Evolutionary conservation across 1,140 invertebrate genomes (phyloP), one percentile per base, ranked within the genome.

Genomic region (Dufourea novaeangliae): DNA sequence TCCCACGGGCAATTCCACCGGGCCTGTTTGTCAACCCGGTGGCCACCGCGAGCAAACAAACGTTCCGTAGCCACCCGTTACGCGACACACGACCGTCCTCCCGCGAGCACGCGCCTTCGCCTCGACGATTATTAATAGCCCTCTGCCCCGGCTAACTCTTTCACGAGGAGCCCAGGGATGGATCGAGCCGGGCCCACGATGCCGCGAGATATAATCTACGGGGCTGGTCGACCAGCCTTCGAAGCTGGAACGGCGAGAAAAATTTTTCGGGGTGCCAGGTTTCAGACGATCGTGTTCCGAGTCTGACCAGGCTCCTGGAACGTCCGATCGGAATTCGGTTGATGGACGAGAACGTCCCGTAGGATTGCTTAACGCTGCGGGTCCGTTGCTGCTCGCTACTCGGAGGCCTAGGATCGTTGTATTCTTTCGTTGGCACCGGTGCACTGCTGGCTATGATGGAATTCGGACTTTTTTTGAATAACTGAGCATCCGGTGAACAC

Each of bases 11-110:
- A 50, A 61, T 66, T 63, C 39, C 25, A 27, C 3, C 46, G 17
- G n/a, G 5, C 54, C 56, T 88, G 86, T 90, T 90, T 89, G 89
- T 90, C 89, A 90, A 90, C 87, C 80, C 62, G 77, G 79, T 86
- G 82, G 83, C 84, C 74, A 77, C 74, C 80, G 71, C 39, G 82
- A 74, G 57, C 84, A 90, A 90, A 90, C 88, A 89, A 89, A 89
- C 86, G 79, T 87, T 79, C 71, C 61, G 41, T 74, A 17, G 83
- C 82, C 82, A 88, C 78, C 70, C 84, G 84, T 82, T 86, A 84
- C 75, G 77, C 82, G 86, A 87, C 88, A 86, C 80, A 79, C 79
- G 73, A 83, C 78, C 78, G 78, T 82, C 68, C 76, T 14, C 66
- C 46, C 39, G 57, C 37, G 57, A 67, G 74, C 82, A 76, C 80